Evolutionary conservation across 1,140 invertebrate genomes (phyloP), one percentile per base, ranked within the genome.

Genomic region (Adelges cooleyi): DNA sequence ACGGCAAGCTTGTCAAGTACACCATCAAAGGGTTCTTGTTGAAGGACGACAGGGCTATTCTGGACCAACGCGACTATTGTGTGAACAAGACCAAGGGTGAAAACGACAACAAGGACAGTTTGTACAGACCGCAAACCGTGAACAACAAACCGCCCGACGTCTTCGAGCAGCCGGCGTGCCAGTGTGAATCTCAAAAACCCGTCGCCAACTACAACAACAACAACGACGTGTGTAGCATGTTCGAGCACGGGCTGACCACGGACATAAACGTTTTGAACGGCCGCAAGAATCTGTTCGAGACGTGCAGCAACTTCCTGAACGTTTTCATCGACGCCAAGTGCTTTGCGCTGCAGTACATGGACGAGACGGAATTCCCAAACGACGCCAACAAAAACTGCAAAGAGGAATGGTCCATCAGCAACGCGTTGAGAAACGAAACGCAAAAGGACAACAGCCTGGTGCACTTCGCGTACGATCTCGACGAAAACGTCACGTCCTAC

Each of bases 1-100:
- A 95, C 74, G 93, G 94, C 6, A 84, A 85, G 67, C 79, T 97
- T 5, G 85, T 82, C 0, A 76, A 85, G 69, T 97, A 95, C 75
- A 77, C 80, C n/a, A 80, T 98, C 2, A 78, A 78, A 52, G 83
- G 84, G 9, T 76, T 78, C 17, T 74, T 74, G 67, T 76, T 78
- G 23, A 66, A 62, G 15, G 62, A 70, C 13, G 67, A 71, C 22
- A 27, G 49, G 18, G 11, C 36, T 1, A 36, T 71, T 50, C 56
- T 69, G 1, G 17, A 56, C 18, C 18, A 69, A 25, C 50, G 70
- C 17, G 67, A 71, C 42, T 72, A 69, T 46, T 72, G 71, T 53
- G 49, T 29, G 8, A 23, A 69, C 15, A 67, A 50, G 17, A 56
- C 65, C 17, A 22, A 29, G 10, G 6, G 9, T 20, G 50, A 53